Conservation (phyloP, 2,113 vertebrate genomes). For the Rhombomys opimus region DNA sequence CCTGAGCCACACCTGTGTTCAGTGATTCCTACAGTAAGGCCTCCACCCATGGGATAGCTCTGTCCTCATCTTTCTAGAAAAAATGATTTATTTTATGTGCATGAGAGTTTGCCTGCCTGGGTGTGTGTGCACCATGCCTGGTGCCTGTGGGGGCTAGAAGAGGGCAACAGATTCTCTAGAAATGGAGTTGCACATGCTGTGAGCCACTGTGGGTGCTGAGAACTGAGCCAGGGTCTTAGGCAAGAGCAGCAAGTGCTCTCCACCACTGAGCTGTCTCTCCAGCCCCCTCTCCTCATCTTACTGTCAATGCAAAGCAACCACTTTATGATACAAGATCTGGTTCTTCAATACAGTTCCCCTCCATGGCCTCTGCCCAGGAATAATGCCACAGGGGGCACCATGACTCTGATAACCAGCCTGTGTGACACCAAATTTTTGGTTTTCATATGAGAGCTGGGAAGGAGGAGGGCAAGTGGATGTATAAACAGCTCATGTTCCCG, state of each 20-base stretch:
- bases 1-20: neutral
- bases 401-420: no score
- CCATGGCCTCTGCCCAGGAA: no score
- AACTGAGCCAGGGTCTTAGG: neutral
- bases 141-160: neutral
- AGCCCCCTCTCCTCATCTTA: neutral
- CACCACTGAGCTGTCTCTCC: neutral
- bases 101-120: neutral
- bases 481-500: neutral
- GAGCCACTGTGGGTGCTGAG: no score
- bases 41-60: neutral
- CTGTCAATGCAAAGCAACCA: neutral
- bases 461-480: no score
- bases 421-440: no score
- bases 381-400: no score
- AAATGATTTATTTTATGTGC: neutral
- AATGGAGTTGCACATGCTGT: neutral
- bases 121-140: neutral
- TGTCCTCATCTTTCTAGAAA: neutral
- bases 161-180: neutral
- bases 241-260: neutral
- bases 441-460: no score
- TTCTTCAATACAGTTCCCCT: no score
- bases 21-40: neutral
- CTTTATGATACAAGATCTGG: neutral